phyloP scores from a whole-genome alignment of 1,140 invertebrate genomes.

The Drosophila navojoa region DNA sequence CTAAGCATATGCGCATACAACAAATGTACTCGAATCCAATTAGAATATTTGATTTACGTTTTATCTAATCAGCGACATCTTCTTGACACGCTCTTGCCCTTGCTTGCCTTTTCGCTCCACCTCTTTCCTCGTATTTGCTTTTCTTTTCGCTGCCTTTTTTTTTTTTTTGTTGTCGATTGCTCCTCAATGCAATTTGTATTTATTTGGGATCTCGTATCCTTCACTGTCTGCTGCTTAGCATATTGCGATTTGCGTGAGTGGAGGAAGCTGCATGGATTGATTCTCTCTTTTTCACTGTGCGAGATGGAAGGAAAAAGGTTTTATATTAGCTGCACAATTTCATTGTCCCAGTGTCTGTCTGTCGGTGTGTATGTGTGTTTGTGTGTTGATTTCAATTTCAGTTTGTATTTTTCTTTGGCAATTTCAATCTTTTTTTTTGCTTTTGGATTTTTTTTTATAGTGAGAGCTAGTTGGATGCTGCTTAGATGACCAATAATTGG shows the following conservation, averaged over 20 bases:
- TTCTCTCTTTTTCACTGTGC: conserved; percentile 22
- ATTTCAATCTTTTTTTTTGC: conserved; percentile 17
- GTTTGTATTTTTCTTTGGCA: conserved; percentile 4
- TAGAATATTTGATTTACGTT: conserved; percentile 24
- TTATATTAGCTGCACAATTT: conserved; percentile 39
- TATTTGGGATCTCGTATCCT: conserved; percentile 1
- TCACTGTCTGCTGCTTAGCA: conserved; percentile 10
- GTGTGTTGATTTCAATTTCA: conserved; percentile 3
- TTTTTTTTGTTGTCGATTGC: neutral
- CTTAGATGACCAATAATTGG: conserved; percentile 75
- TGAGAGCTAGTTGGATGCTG: conserved; percentile 47
- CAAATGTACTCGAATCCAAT: conserved; percentile 53
- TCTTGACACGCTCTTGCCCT: neutral
- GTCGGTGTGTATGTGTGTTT: conserved; percentile 42
- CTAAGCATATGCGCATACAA: conserved; percentile 70
- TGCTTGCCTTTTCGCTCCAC: neutral
- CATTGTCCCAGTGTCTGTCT: conserved; percentile 23
- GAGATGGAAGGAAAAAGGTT: conserved; percentile 12
- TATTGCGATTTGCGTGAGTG: conserved; percentile 20
- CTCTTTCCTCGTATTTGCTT: too few relatives aligned
- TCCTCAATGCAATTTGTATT: neutral
- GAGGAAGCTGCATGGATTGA: conserved; percentile 21
- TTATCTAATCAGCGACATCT: conserved; percentile 27
- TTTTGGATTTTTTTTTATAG: conserved; percentile 8
- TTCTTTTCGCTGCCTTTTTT: neutral